A percentile compares a stretch with the other conserved stretches of the same genome.
Evolutionary conservation across 2,113 vertebrate species (phyloP).

Genomic region (Falcunculus frontatus): DNA sequence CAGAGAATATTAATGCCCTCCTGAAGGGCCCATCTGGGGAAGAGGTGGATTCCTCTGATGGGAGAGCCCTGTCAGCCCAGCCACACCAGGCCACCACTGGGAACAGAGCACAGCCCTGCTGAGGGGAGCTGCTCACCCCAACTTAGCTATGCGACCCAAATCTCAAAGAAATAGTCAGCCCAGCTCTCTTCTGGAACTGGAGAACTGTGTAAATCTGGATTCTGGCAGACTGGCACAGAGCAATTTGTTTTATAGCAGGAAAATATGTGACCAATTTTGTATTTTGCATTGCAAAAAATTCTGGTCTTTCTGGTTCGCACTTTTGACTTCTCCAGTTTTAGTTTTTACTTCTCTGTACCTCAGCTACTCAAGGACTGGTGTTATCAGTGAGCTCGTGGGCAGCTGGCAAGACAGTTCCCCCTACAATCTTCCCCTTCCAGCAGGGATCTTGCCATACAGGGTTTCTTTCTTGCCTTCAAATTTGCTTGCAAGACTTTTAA

Average conservation of each 20-base stretch:
- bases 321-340: neutral
- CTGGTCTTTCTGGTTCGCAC: neutral
- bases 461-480: slow-evolving; percentile 7
- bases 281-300: neutral
- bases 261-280: neutral
- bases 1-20: slow-evolving; percentile 25
- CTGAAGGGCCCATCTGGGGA: slow-evolving; percentile 9
- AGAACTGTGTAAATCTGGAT: neutral
- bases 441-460: neutral
- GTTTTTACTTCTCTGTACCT: neutral
- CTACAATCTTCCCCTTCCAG: neutral
- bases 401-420: neutral
- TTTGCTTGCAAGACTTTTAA: slow-evolving; percentile 6
- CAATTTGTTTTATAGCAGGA: neutral
- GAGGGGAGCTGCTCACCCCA: neutral
- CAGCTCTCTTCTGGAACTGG: neutral
- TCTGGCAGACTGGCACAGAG: neutral
- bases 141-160: neutral
- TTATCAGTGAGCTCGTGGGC: neutral
- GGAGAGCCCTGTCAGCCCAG: neutral
- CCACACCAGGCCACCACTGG: neutral
- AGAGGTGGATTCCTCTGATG: neutral
- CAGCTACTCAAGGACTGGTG: neutral
- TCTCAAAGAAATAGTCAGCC: neutral
- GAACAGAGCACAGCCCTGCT: fast-evolving